Evolutionary conservation across 1,140 invertebrate species (phyloP).

Genomic region (Physella acuta): DNA sequence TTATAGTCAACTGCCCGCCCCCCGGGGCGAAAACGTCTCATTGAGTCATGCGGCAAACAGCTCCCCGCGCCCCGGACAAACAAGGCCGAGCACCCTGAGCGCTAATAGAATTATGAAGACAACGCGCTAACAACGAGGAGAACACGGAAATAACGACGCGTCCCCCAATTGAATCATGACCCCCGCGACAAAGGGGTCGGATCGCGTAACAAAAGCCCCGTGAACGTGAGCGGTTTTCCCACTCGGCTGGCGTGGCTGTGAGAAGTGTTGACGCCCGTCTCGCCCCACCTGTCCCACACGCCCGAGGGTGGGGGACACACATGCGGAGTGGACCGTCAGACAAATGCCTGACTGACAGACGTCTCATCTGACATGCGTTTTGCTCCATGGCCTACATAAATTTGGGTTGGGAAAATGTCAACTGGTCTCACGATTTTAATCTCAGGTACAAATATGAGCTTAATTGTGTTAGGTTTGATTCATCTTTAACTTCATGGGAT

Average conservation of each 20-base stretch:
- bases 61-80: background rate
- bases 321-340: background rate
- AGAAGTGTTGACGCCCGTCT: background rate
- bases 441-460: background rate
- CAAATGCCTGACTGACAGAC: background rate
- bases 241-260: background rate
- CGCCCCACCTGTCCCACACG: background rate
- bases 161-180: background rate
- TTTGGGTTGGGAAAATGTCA: background rate
- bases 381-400: background rate
- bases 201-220: background rate
- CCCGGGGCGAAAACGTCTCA: background rate
- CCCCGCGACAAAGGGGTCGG: too few species aligned
- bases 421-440: background rate
- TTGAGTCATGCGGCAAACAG: too few species aligned
- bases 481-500: background rate
- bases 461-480: background rate
- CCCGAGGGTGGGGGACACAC: background rate
- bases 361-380: too few species aligned
- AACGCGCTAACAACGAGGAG: background rate
- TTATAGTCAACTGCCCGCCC: background rate
- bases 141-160: background rate
- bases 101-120: slow-evolving; percentile 12
- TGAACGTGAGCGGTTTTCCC: background rate
- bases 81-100: background rate